Conservation (phyloP, 1,140 invertebrate species). For the Theocolax elegans region DNA sequence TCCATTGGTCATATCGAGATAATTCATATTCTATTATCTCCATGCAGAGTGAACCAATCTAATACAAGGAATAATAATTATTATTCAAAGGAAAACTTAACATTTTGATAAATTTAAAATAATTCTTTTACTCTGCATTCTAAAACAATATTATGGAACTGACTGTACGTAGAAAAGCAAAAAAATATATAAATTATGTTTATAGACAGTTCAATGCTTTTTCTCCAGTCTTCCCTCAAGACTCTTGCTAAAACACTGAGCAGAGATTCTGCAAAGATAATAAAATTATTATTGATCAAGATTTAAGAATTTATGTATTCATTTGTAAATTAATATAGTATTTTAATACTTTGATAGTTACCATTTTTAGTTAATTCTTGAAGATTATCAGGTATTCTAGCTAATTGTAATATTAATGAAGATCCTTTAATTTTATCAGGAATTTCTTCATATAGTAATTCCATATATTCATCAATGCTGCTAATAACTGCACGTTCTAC, state of each 20-base stretch:
- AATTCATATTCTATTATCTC: constrained; percentile 96
- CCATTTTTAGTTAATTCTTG: constrained; percentile 93
- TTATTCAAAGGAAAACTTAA: constrained; percentile 27
- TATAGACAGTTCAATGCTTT: constrained; percentile 94
- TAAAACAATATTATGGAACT: constrained; percentile 93
- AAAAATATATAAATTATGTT: constrained; percentile 98
- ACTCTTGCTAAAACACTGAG: constrained; percentile 94
- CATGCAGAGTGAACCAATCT: constrained; percentile 95
- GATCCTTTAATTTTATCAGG: constrained; percentile 93
- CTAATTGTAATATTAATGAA: constrained; percentile 89
- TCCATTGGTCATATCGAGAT: constrained; percentile 92
- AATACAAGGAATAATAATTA: constrained; percentile 57
- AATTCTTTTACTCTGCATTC: constrained; percentile 80
- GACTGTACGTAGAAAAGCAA: constrained; percentile 95
- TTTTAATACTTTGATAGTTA: no score
- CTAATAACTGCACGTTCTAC: constrained; percentile 76
- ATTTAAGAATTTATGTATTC: constrained; percentile 6
- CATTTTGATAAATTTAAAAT: constrained; percentile 29
- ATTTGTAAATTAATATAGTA: constrained; percentile 8
- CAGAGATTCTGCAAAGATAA: constrained; percentile 83
- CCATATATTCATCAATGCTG: constrained; percentile 93
- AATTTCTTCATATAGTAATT: constrained; percentile 96
- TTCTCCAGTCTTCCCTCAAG: constrained; percentile 95
- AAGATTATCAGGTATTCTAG: constrained; percentile 93
- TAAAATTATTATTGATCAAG: not conserved